Percentiles rank a stretch among this genome's conserved stretches.
Evolutionary conservation across 2,113 vertebrate species (phyloP).

Genomic region (Anguilla japonica): DNA sequence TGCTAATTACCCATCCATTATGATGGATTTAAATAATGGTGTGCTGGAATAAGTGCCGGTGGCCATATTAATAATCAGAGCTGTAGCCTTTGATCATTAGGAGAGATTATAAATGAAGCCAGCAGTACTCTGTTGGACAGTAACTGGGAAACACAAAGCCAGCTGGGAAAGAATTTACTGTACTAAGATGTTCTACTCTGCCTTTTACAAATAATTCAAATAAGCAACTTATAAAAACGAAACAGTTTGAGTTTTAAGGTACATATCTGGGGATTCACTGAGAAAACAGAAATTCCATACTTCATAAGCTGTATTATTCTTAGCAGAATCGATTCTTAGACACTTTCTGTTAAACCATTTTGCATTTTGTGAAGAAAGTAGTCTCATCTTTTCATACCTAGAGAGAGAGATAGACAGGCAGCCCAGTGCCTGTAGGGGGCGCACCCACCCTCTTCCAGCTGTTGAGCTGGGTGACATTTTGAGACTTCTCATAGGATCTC

Average conservation of each 20-base stretch:
- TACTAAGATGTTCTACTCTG: not conserved
- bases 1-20: constrained; percentile 27
- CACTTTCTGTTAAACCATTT: too few relatives aligned
- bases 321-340: not conserved
- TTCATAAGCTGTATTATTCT: not conserved
- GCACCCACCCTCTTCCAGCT: not conserved
- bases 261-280: not conserved
- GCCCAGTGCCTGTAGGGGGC: not conserved
- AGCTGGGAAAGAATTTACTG: not conserved
- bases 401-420: not conserved
- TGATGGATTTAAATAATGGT: constrained; percentile 17
- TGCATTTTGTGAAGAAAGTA: not conserved
- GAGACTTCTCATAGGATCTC: not conserved
- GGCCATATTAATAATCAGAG: constrained; percentile 18
- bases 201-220: not conserved
- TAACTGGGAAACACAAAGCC: not conserved
- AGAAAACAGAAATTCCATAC: not conserved
- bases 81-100: not conserved
- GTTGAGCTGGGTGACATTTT: not conserved
- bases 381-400: too few relatives aligned
- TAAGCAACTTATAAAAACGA: not conserved
- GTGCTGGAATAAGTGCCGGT: constrained; percentile 12
- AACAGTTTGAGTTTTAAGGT: not conserved
- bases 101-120: not conserved
- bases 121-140: not conserved